phyloP scores from a whole-genome alignment of 2,113 vertebrate genomes.

The Vanacampus margaritifer region DNA sequence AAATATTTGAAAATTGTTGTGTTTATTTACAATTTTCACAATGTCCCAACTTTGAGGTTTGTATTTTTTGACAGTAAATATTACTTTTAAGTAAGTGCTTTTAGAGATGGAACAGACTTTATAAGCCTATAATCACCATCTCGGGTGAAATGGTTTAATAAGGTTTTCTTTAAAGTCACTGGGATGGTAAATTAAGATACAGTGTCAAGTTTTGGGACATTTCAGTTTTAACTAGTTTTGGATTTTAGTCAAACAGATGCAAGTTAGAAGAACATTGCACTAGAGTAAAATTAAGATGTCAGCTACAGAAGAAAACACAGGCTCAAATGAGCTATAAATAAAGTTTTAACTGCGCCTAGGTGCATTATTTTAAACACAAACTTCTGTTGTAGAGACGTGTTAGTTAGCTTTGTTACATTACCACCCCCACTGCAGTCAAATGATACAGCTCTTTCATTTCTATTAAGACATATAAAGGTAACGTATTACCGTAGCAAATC shows the following conservation, averaged over 20 bases:
- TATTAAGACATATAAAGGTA: neutral
- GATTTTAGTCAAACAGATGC: constrained; percentile 53
- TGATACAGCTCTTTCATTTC: neutral
- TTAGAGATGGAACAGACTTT: constrained; percentile 39
- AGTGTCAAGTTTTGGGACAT: constrained; percentile 50
- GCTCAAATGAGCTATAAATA: constrained; percentile 50
- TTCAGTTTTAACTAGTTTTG: constrained; percentile 40
- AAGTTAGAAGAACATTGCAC: constrained; percentile 49
- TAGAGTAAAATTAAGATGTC: constrained; percentile 39
- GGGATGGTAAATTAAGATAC: constrained; percentile 57
- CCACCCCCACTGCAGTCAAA: neutral
- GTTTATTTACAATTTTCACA: no score
- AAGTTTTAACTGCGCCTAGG: constrained; percentile 28
- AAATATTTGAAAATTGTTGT: no score
- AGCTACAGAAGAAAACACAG: constrained; percentile 19
- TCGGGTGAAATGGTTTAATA: constrained; percentile 58
- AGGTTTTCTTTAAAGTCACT: constrained; percentile 55
- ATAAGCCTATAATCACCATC: constrained; percentile 61
- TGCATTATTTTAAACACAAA: constrained; percentile 17
- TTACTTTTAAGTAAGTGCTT: constrained; percentile 45
- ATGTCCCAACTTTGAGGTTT: no score
- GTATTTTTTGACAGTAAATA: constrained; percentile 21
- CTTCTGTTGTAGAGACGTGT: constrained; percentile 9
- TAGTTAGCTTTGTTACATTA: neutral
- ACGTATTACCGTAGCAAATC: constrained; percentile 60